phyloP scores from a whole-genome alignment of 2,113 vertebrate genomes.

The Oxygymnocypris stewartii region DNA sequence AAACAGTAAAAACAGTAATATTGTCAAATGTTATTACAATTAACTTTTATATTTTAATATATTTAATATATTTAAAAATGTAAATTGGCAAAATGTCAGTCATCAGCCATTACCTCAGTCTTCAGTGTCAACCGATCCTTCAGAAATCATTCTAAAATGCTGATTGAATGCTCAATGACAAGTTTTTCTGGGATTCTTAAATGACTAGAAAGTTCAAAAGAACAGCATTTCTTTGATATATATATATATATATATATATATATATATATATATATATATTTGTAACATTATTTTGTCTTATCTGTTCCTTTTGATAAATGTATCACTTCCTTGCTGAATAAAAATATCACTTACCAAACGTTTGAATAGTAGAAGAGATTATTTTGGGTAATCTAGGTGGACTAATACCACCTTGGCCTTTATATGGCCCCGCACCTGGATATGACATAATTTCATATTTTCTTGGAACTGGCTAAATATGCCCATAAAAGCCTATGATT shows the following conservation, averaged over 20 bases:
- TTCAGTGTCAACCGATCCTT: not conserved
- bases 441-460: not conserved
- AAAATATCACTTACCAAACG: not conserved
- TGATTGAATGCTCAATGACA: not conserved
- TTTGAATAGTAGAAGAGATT: not conserved
- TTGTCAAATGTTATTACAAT: not conserved
- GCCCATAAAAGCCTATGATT: not conserved
- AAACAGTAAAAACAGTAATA: no score
- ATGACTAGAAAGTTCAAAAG: not conserved
- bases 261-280: not conserved
- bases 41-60: not conserved
- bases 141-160: not conserved
- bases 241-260: no score
- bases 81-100: not conserved
- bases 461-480: slow-evolving; percentile 5
- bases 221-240: not conserved
- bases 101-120: not conserved
- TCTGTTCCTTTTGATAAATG: not conserved
- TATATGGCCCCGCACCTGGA: not conserved
- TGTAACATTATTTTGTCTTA: not conserved
- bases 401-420: not conserved
- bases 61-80: no score
- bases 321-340: not conserved
- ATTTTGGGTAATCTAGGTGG: not conserved
- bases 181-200: not conserved